These are phyloP conservation scores for Arion vulgaris DNA, from an alignment of 1,140 invertebrate genomes.

Conservation along the genomic window DNA sequence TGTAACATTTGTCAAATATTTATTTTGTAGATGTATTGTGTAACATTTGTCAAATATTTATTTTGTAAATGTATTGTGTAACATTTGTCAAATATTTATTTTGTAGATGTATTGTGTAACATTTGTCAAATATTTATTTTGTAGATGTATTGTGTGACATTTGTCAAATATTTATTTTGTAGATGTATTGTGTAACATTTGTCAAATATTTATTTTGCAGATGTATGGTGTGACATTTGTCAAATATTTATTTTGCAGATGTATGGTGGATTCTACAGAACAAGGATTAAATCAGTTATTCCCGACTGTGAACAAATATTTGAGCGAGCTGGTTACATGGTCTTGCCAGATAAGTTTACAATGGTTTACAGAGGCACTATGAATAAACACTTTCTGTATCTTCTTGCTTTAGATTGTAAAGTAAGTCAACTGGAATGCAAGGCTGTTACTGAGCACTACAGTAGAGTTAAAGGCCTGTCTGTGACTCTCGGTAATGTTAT, in stretches of 20 bases:
- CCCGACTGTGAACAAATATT: conserved; percentile 34
- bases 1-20: too few species aligned
- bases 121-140: too few species aligned
- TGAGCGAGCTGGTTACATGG: conserved; percentile 36
- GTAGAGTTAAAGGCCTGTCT: conserved; percentile 27
- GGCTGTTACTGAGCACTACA: conserved; percentile 30
- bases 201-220: too few species aligned
- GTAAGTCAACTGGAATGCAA: conserved; percentile 18
- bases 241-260: conserved; percentile 30
- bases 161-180: too few species aligned
- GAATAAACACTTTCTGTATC: not conserved
- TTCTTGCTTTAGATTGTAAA: conserved; percentile 42
- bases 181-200: too few species aligned
- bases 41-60: too few species aligned
- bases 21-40: too few species aligned
- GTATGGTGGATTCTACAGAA: conserved; percentile 44
- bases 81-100: too few species aligned
- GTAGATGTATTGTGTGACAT: too few species aligned
- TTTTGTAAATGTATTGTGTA: too few species aligned
- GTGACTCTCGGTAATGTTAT: not conserved
- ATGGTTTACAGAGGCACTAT: not conserved
- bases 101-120: too few species aligned
- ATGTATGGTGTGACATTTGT: too few species aligned
- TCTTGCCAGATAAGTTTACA: not conserved
- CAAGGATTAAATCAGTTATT: conserved; percentile 40